These are phyloP conservation scores for Petromus typicus DNA, from an alignment of 2,113 vertebrate species.

Conservation along the genomic window DNA sequence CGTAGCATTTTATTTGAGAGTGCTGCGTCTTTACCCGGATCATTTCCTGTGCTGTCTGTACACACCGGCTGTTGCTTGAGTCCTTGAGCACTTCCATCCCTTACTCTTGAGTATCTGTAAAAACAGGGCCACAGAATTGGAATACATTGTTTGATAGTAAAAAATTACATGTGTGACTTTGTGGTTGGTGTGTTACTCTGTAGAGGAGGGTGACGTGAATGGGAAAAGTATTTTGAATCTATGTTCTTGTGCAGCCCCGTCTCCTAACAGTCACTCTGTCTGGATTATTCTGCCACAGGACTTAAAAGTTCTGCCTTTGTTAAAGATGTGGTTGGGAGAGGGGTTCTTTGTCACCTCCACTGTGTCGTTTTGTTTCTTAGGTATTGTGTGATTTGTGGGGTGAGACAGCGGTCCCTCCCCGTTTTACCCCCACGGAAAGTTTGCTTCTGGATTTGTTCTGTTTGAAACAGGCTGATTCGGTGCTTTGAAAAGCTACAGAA, in stretches of 20 bases:
- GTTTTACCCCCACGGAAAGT: neutral
- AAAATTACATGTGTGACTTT: neutral
- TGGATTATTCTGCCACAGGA: neutral
- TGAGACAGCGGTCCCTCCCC: neutral
- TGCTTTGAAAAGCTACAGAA: constrained; percentile 9
- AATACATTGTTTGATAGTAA: neutral
- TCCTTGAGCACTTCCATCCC: neutral
- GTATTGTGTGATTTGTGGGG: neutral
- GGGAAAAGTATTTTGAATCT: neutral
- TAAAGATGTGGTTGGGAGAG: neutral
- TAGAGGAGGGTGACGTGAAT: neutral
- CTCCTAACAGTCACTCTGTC: neutral
- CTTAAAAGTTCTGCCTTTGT: neutral
- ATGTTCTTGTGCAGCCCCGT: neutral
- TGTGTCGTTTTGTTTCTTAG: neutral
- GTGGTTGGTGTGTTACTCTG: neutral
- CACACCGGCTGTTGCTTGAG: neutral
- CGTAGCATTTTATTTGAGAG: neutral
- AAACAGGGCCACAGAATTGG: neutral
- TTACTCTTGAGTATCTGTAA: neutral
- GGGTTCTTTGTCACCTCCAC: neutral
- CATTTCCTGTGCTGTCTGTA: neutral
- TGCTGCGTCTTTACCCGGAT: neutral
- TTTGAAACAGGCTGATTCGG: neutral
- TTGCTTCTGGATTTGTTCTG: neutral